Conservation (phyloP, 1,140 invertebrate genomes). For the Solenopsis fugax region DNA sequence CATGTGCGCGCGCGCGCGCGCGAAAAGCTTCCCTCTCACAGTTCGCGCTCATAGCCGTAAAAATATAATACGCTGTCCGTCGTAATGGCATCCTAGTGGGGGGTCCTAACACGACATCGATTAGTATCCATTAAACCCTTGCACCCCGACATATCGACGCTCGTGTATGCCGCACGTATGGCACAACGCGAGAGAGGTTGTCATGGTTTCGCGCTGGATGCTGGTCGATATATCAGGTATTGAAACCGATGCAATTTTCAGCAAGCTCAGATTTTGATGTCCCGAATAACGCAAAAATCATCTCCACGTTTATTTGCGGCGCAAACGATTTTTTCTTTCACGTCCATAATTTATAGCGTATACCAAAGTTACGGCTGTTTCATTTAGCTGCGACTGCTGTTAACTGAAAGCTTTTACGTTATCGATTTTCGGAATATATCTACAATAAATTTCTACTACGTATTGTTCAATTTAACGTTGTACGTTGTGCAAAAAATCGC, state of each 20-base stretch:
- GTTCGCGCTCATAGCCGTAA: conserved; percentile 10
- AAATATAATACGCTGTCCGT: conserved; percentile 56
- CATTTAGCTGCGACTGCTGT: neutral
- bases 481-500: neutral
- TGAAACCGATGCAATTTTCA: conserved; percentile 36
- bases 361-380: neutral
- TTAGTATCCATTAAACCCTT: conserved; percentile 61
- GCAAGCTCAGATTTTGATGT: conserved; percentile 28
- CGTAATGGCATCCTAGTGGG: conserved; percentile 40
- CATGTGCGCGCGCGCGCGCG: neutral
- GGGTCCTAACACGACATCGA: conserved; percentile 61
- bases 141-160: conserved; percentile 50
- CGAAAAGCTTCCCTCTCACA: conserved; percentile 22
- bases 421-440: neutral
- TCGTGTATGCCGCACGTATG: conserved; percentile 18
- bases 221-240: conserved; percentile 55
- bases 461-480: neutral
- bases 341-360: neutral
- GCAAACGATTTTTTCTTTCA: neutral
- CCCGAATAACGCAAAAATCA: neutral
- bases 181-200: conserved; percentile 53
- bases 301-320: neutral
- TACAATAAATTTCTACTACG: neutral
- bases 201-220: conserved; percentile 53
- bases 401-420: neutral